Evolutionary conservation across 1,140 invertebrate species (phyloP).

Genomic region (Parapsyche elsis): DNA sequence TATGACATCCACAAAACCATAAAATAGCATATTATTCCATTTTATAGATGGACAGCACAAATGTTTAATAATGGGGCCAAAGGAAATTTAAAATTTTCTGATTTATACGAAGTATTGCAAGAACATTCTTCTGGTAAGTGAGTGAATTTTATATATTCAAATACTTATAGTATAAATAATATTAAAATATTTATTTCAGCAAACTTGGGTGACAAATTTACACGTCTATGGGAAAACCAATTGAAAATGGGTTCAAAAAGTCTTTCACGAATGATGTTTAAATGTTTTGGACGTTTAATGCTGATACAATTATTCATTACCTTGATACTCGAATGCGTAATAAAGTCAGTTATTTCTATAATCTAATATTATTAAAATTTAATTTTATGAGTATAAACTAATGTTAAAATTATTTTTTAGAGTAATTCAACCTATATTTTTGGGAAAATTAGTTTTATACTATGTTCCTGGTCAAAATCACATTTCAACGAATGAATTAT

Average conservation of each 20-base stretch:
- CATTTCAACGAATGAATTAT: slow-evolving; percentile 31
- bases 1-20: background rate
- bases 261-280: slow-evolving; percentile 39
- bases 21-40: background rate
- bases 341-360: slow-evolving; percentile 36
- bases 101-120: slow-evolving; percentile 35
- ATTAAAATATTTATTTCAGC: slow-evolving; percentile 31
- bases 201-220: slow-evolving; percentile 41
- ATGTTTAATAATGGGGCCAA: slow-evolving; percentile 23
- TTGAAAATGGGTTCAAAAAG: slow-evolving; percentile 38
- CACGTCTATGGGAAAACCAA: slow-evolving; percentile 42
- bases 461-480: slow-evolving; percentile 22
- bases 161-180: background rate
- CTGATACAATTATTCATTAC: slow-evolving; percentile 4
- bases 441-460: slow-evolving; percentile 46
- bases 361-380: background rate
- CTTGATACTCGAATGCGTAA: slow-evolving; percentile 42
- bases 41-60: slow-evolving; percentile 24
- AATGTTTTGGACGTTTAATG: slow-evolving; percentile 44
- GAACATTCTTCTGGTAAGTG: slow-evolving; percentile 41
- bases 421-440: slow-evolving; percentile 46
- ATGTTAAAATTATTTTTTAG: slow-evolving; percentile 42
- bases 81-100: slow-evolving; percentile 19
- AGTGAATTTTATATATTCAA: background rate
- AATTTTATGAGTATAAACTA: no score